Base-by-base conservation (phyloP, 2,113 vertebrate species). In the Ciconia maguari region DNA sequence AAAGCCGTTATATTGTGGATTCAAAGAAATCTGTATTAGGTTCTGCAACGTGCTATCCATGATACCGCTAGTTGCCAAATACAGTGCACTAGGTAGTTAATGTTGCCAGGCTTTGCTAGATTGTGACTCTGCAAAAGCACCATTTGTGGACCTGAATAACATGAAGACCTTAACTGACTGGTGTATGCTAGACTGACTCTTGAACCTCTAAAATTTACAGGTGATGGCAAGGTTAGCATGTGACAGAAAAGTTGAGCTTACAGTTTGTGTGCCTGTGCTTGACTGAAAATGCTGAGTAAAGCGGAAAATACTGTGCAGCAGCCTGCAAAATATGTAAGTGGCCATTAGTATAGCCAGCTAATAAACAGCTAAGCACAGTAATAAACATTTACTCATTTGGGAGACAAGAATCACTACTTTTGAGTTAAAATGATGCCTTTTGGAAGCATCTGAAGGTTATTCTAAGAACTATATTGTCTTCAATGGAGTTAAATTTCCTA, bases 71-170 rank as follows among this genome's bases (percentile, higher is more conserved):
- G 25, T 30, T 60, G 61, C 69, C 69, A 72, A 46, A 48, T 15
- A 3, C 4, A 25, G 54, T 29, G 13, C 2, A 0, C 21, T 8
- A 24, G 16, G 9, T 13, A 16, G 15, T 55, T 51, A 32, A 7
- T 5, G 26, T 34, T 49, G 42, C 26, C 51, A 54, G 44, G 54
- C 60, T 85, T 46, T 6, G 20, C 11, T 49, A 17, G 32, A 21
- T 4, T 29, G 57, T 16, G 32, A 17, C 11, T 48, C 52, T 4
- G 7, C 22, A 57, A 46, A 55, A 26, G 0, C 49, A 44, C 16
- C 12, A 2, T 7, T 72, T 84, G 26, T 29, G 49, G n/a, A n/a
- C 48, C 36, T 16, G 17, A 46, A 8, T 17, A 36, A 27, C 11
- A 2, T 8, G 4, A 48, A 54, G 26, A 13, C 21, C 8, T 11